These are phyloP conservation scores for Morinoia aosen DNA, from an alignment of 2,888 invertebrate genomes.

Conservation along the genomic window DNA sequence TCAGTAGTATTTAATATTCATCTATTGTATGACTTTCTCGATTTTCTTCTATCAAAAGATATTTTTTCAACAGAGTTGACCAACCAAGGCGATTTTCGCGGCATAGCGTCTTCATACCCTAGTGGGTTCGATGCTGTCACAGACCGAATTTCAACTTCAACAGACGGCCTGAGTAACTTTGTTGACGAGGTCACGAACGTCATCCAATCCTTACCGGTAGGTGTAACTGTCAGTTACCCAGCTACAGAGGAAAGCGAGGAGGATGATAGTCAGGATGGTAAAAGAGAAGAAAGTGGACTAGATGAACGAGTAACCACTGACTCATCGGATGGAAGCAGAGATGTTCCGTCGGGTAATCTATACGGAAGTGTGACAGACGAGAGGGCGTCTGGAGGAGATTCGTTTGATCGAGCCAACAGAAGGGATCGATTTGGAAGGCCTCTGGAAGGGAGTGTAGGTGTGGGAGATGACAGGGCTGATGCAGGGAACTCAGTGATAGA, in stretches of 20 bases:
- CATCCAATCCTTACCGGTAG: conserved; percentile 27
- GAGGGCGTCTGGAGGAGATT: not conserved
- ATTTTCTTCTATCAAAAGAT: not conserved
- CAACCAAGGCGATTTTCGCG: conserved; percentile 12
- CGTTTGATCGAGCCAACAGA: not conserved
- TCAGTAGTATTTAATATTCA: no score
- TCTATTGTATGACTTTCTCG: not conserved
- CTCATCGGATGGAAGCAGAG: not conserved
- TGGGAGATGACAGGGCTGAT: not conserved
- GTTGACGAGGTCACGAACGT: conserved; percentile 39
- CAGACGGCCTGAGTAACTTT: not conserved
- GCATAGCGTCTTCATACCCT: conserved; percentile 16
- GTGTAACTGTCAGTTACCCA: not conserved
- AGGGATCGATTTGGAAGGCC: not conserved
- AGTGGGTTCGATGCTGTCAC: conserved; percentile 38
- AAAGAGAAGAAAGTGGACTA: not conserved
- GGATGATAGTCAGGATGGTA: not conserved
- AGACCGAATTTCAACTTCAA: conserved; percentile 12
- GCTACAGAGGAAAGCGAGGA: not conserved
- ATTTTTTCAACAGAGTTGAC: conserved; percentile 29
- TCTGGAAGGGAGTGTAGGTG: not conserved
- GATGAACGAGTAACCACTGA: not conserved
- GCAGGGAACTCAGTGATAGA: not conserved
- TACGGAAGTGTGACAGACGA: not conserved
- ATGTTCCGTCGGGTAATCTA: not conserved